Base-by-base conservation (phyloP, 2,113 vertebrate species). In the Seriola rivoliana region DNA sequence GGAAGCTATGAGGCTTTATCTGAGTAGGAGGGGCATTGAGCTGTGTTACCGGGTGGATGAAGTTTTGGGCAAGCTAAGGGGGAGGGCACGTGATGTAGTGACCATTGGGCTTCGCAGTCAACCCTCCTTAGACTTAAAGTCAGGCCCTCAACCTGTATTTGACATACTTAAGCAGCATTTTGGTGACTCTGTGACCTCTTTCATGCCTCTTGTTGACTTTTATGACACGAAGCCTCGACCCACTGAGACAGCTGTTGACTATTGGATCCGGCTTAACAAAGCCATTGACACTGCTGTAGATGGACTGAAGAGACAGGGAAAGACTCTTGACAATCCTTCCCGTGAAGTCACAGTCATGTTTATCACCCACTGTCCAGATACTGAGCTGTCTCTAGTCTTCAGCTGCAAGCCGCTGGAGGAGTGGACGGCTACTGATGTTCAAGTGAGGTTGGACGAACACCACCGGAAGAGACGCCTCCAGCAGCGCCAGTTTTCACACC, bases 111-210 rank as follows among this genome's bases (percentile, higher is more conserved):
- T 74, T 3, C n/a, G 40, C 14, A 74, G 79, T 13, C 17, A n/a
- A 11, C 79, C 54, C 23, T 23, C 55, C 10, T 32, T 34, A 13
- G 50, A 46, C 12, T 50, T 81, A 4, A 55, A 44, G 32, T 81
- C 44, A 50, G 71, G 79, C 42, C 10, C 10, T 8, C 40, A 42
- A 10, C 40, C 40, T 42, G 40, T 74, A 3, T 77, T 77, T 71
- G 73, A 65, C 59, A 75, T 85, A 5, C 58, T 85, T 0, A 85
- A 10, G 29, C 77, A 85, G 2, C 82, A 85, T 12, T 75, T 85
- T 9, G 52, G 76, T 74, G 70, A 80, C 34, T 71, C 36, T 63
- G 57, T 74, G 11, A 57, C 58, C 1, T 76, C 59, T 7, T 76
- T 70, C 4, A 71, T 82, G 71, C 66, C 52, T 3, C 52, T 84